Percentiles rank a stretch among this genome's conserved stretches.
phyloP scores from a whole-genome alignment of 2,797 vertebrate genomes.

The Enteromius mattozi region DNA sequence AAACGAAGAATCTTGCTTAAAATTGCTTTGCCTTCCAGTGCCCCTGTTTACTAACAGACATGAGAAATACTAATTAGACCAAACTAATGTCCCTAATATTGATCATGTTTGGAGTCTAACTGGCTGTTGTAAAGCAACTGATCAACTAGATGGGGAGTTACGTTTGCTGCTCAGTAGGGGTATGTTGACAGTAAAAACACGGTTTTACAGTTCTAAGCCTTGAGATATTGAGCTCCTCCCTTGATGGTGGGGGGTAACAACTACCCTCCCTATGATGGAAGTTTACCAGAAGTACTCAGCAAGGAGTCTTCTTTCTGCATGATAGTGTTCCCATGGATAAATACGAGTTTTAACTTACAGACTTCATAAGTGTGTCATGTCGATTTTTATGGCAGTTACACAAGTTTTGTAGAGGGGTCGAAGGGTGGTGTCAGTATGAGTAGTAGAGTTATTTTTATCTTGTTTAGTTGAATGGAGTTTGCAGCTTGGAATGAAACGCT shows the following conservation, averaged over 20 bases:
- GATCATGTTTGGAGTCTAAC: neutral
- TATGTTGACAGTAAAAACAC: slow-evolving; percentile 25
- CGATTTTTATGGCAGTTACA: slow-evolving; percentile 2
- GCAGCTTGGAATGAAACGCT: neutral
- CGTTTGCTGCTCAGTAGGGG: slow-evolving; percentile 22
- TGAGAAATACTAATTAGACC: slow-evolving; percentile 2
- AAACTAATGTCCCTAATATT: neutral
- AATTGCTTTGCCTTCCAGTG: neutral
- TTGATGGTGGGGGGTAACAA: slow-evolving; percentile 8
- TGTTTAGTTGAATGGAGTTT: slow-evolving; percentile 10
- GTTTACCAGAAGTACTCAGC: slow-evolving; percentile 48
- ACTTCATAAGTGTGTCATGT: neutral
- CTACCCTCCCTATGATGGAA: slow-evolving; percentile 35
- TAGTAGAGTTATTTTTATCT: slow-evolving; percentile 5
- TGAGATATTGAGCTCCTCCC: slow-evolving; percentile 16
- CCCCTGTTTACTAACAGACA: slow-evolving; percentile 2
- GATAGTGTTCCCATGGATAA: slow-evolving; percentile 5
- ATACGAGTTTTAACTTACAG: slow-evolving; percentile 3
- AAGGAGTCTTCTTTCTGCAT: slow-evolving; percentile 25
- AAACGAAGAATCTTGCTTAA: neutral
- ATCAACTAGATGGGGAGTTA: slow-evolving; percentile 22
- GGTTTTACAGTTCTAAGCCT: slow-evolving; percentile 28
- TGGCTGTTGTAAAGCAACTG: neutral
- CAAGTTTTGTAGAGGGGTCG: neutral
- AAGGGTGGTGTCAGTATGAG: neutral